A percentile compares a stretch with the other conserved stretches of the same genome.
Conservation (phyloP, 2,888 invertebrate genomes). For the Drosophila diplacantha region DNA sequence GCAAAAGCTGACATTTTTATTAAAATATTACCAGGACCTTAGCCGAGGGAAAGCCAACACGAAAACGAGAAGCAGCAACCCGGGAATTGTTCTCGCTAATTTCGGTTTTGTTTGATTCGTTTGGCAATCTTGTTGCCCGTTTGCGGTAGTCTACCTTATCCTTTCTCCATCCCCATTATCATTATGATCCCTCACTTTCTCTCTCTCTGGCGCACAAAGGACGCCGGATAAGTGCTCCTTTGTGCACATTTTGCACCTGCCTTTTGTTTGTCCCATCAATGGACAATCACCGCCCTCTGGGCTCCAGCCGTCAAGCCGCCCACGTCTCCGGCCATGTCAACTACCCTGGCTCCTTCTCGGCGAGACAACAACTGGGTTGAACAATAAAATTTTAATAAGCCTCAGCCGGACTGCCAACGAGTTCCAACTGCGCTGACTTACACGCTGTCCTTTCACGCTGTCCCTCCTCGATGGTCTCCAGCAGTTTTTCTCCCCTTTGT, state of each 20-base stretch:
- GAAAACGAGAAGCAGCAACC: conserved; percentile 15
- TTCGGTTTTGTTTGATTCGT: conserved; percentile 37
- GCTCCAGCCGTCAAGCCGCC: conserved; percentile 11
- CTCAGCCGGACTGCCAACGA: conserved; percentile 31
- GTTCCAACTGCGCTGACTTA: conserved; percentile 26
- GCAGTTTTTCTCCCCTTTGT: neutral
- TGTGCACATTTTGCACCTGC: conserved; percentile 65
- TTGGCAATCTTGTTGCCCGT: conserved; percentile 38
- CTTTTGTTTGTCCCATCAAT: conserved; percentile 42
- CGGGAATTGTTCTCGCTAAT: conserved; percentile 44
- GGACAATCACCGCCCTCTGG: conserved; percentile 31
- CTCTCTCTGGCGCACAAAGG: conserved; percentile 32
- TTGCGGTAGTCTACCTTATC: conserved; percentile 26
- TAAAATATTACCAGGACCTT: conserved; percentile 70
- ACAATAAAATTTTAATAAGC: conserved; percentile 58
- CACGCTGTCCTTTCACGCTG: conserved; percentile 6
- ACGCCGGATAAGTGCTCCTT: conserved; percentile 63
- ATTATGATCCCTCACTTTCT: conserved; percentile 27
- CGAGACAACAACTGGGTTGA: conserved; percentile 40
- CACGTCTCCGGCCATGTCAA: conserved; percentile 25
- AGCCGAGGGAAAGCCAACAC: conserved; percentile 43
- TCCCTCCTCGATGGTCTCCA: neutral
- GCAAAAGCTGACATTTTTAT: conserved; percentile 74
- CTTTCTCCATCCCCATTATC: conserved; percentile 27
- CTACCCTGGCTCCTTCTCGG: conserved; percentile 16